These are phyloP conservation scores for Camptogramma bilineatum DNA, from an alignment of 2,888 invertebrate species.

Conservation along the genomic window DNA sequence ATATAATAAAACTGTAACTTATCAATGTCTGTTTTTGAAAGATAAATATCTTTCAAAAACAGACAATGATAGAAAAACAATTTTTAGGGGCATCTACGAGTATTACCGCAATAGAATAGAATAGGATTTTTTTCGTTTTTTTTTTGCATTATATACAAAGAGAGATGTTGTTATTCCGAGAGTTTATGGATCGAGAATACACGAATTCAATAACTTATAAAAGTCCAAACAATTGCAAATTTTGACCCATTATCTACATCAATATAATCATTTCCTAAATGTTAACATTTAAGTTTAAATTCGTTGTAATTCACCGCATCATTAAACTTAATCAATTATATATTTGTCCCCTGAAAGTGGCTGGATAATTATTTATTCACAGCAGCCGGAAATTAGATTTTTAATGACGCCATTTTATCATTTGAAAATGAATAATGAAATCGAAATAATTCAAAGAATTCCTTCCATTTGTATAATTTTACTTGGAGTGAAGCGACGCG, in stretches of 20 bases:
- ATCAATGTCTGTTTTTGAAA: no score
- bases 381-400: constrained; percentile 62
- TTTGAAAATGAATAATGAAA: constrained; percentile 26
- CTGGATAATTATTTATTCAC: constrained; percentile 45
- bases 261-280: constrained; percentile 1
- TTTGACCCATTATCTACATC: background rate
- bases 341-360: constrained; percentile 45
- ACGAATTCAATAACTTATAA: background rate
- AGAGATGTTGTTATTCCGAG: background rate
- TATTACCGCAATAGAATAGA: no score
- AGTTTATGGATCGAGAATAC: background rate
- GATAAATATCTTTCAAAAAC: no score
- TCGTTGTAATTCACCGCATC: constrained; percentile 40
- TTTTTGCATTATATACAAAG: no score
- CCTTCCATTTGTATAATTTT: constrained; percentile 18
- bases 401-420: constrained; percentile 49
- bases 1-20: no score
- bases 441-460: constrained; percentile 21
- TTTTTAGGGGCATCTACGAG: no score
- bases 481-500: constrained; percentile 6
- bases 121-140: no score
- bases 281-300: constrained; percentile 9
- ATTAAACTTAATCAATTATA: constrained; percentile 45
- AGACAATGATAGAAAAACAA: no score
- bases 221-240: background rate